Base-by-base conservation (phyloP, 2,113 vertebrate species). In the Elanus axillaris region DNA sequence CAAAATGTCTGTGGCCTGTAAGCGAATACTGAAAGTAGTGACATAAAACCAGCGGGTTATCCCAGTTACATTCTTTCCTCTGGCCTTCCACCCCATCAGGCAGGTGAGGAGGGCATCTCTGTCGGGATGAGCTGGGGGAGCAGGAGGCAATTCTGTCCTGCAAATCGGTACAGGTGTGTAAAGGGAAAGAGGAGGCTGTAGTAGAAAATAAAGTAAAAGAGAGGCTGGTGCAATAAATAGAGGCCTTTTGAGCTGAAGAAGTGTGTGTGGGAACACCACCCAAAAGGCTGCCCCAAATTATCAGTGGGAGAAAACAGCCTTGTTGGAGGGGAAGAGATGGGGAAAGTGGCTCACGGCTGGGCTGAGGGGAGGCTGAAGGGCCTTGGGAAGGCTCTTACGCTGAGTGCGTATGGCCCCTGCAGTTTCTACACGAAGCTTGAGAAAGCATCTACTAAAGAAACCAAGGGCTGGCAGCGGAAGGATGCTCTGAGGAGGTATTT, bases 211-310 rank as follows among this genome's bases (percentile, higher is more conserved):
- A 36, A 27, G 27, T 43, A 34, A 19, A 56, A 38, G 22, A 87
- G 27, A 38, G 13, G 7, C 26, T 68, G 18, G 1, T 64, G 22
- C 32, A 94, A 52, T 58, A 75, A 66, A 74, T 1, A 20, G 27
- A 66, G 13, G 5, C 8, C 29, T 74, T 74, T 31, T 42, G 60
- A 42, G 12, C 29, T 79, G n/a, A 68, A 48, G 62, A 16, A 48
- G 14, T 4, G 5, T 3, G 2, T 23, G 25, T 1, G 29, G 14
- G 27, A 64, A 6, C 4, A 25, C 1, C 7, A 13, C 13, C 18
- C 0, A 4, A 27, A 77, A 75, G 25, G 13, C 32, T 85, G 26
- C 13, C 42, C 29, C 10, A 31, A 62, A 50, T 34, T 27, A 22
- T 55, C 10, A 7, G 0, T n/a, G 22, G 8, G 32, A 64, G 42